These are phyloP conservation scores for Trichonephila inaurata DNA, from an alignment of 1,140 invertebrate species.

Conservation along the genomic window DNA sequence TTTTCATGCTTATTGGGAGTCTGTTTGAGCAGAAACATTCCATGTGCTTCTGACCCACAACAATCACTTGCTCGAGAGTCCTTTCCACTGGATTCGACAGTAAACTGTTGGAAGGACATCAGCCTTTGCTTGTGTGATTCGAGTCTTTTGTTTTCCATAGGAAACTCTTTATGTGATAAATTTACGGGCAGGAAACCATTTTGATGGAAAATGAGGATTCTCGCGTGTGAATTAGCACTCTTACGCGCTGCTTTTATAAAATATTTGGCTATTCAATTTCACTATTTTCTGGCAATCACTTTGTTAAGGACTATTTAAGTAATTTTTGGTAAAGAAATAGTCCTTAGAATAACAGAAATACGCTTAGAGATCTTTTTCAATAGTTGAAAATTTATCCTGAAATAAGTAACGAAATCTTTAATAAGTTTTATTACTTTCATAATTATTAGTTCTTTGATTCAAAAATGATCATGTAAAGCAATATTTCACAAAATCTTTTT, in stretches of 20 bases:
- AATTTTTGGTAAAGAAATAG: too few relatives aligned
- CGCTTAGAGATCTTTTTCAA: too few relatives aligned
- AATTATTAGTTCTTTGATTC: too few relatives aligned
- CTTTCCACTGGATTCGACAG: not conserved
- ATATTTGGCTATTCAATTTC: not conserved
- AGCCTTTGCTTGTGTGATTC: conserved; percentile 1
- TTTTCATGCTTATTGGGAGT: conserved; percentile 51
- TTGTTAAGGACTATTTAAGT: not conserved
- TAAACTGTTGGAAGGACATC: conserved; percentile 45
- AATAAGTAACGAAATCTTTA: too few relatives aligned
- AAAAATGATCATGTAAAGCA: too few relatives aligned
- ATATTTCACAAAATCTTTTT: too few relatives aligned
- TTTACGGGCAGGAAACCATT: conserved; percentile 10
- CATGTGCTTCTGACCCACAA: conserved; percentile 59
- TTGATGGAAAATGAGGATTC: not conserved
- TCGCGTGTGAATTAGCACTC: not conserved
- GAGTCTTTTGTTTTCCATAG: conserved; percentile 11
- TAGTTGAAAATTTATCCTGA: too few relatives aligned
- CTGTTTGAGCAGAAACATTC: conserved; percentile 61
- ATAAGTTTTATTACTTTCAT: too few relatives aligned
- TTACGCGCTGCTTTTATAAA: not conserved
- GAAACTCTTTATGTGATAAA: conserved; percentile 33
- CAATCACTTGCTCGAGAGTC: conserved; percentile 14
- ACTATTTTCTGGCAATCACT: not conserved
- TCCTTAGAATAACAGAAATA: too few relatives aligned